Base-by-base conservation (phyloP, 2,113 vertebrate genomes). In the Ascaphus truei region DNA sequence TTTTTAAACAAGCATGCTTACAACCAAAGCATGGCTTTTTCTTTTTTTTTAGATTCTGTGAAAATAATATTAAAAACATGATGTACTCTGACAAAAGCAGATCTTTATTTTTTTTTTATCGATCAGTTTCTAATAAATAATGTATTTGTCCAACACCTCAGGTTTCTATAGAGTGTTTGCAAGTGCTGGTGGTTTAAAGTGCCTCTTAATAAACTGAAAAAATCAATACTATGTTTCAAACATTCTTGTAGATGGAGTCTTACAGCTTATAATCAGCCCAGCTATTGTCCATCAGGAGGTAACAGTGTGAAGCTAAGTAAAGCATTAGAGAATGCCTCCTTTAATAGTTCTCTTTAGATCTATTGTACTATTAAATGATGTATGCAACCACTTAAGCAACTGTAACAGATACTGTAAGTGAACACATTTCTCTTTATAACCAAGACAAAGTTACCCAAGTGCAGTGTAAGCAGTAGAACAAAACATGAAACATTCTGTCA, bases 221-320 rank as follows among this genome's bases (percentile, higher is more conserved):
- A 47, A 62, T 62, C 59, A 62, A 47, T 62, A 29, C 4, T n/a
- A 16, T 29, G 37, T 43, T 61, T 25, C 37, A 61, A 61, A 43
- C 37, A 45, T 18, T 27, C 13, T 31, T 9, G 13, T 1, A 31
- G 22, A 47, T 16, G 18, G 18, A 20, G 41, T 11, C 59, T 29
- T 9, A 20, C 5, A 39, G 56, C 56, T 26, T n/a, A 6, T 18
- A 15, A 39, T 59, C 29, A 39, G 26, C 29, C 12, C 22, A 8
- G 12, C 23, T 15, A 59, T 53, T 53, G 51, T 30, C 27, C 51
- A 53, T 53, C 18, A 59, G 56, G 15, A 39, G 23, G 22, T 27
- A 23, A 59, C 15, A 7, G n/a, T 9, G 34, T 2, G 10, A 58
- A 36, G 16, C 31, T 23, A 34, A 36, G 20, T 7, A 41, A 26